Base-by-base conservation (phyloP, 2,888 invertebrate species). In the Brachypalpus laphriformis region DNA sequence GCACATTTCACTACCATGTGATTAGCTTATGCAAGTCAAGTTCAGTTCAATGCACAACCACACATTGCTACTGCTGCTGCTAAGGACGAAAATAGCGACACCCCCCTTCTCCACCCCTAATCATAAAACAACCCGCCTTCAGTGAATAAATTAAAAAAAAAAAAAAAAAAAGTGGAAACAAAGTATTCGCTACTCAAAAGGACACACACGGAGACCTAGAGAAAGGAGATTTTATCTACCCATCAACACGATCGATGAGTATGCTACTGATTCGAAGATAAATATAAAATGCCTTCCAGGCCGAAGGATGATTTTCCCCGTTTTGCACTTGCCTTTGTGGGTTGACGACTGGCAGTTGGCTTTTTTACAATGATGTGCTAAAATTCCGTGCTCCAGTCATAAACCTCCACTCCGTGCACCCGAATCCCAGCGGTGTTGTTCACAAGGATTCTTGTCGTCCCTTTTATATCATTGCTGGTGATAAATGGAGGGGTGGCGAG, bases 271-370 rank as follows among this genome's bases (percentile, higher is more conserved):
- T 74, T 80, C 40, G 45, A 37, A 68, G 74, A 80, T 74, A 80
- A 78, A 80, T 80, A 83, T 70, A 65, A 83, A 77, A 78, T 42
- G 51, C 61, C 70, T 77, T 61, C 34, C 70, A 77, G 42, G 51
- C 16, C 42, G 8, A 51, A 59, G 42, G 61, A 70, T 61, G 31
- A 37, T 34, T 56, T 57, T 59, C 8, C 28, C 11, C 28, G 25
- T 28, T 40, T 40, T 61, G 11, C 22, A 4, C 5, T 25, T 31
- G 31, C 45, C 61, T 68, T 40, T 59, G 40, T 51, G 42, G 61
- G 42, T 51, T 37, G 75, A 42, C 61, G 63, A 54, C 70, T 61
- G 37, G 22, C 63, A 51, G 45, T 77, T 70, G 70, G 34, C 70
- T 61, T 70, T 25, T n/a, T 25, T 45, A 16, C 42, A 68, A 61